Evolutionary conservation across 2,113 vertebrate genomes (phyloP), one percentile per base, ranked within the genome.

Genomic region (Planiliza haematocheilus): DNA sequence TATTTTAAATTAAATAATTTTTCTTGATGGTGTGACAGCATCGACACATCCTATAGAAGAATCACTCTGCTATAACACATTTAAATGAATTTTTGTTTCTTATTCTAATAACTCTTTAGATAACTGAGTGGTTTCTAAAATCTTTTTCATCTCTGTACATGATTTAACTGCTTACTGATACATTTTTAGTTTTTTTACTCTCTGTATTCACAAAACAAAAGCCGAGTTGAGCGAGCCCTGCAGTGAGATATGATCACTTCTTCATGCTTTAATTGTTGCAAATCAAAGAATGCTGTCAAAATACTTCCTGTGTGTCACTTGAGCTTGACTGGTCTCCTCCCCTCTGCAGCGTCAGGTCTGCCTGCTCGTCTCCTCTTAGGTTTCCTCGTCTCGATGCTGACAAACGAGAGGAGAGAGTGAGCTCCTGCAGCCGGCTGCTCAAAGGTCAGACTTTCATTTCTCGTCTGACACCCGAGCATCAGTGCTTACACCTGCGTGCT

Each of bases 371-470:
- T 70, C 77, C 50, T 79, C 83, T 80, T 63, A 3, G 52, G 70
- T 83, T 91, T 76, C 81, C 81, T 85, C 68, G n/a, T 30, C 64
- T 79, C 75, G 75, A 84, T 39, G 74, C 83, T 81, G 77, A 70
- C 69, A 84, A 80, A 89, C 17, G 74, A 82, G 80, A 78, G 72
- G 55, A 79, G 70, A 84, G 74, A 77, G 74, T 74, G 74, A 83
- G 77, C 51, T 37, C 10, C 24, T 10, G 68, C 56, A 39, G 21
- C 61, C 2, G n/a, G 68, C 24, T 5, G 74, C 71, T 43, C 13
- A 79, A 71, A 71, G 79, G 82, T 87, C 77, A 82, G 5, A 81
- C 75, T 80, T 74, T 82, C 72, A 50, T 77, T 53, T 79, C 63
- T 51, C 38, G 63, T 76, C 45, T 79, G 50, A 81, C 71, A 74